Percentiles rank a stretch among this genome's conserved stretches.
Evolutionary conservation across 2,888 invertebrate genomes (phyloP).

Genomic region (Luperina testacea): DNA sequence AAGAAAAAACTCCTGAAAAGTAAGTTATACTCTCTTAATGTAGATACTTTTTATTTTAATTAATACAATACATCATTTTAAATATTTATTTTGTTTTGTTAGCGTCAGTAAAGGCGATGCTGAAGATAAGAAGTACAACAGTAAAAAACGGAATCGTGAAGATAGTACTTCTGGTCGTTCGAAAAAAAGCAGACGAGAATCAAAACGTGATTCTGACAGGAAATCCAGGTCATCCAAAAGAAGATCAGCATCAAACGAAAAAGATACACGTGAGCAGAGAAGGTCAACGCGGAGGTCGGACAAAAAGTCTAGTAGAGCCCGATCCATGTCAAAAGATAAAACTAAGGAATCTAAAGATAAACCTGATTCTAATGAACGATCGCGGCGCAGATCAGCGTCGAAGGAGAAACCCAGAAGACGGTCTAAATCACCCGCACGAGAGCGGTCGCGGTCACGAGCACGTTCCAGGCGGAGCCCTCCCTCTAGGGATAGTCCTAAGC

Average conservation of each 20-base stretch:
- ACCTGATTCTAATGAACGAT: constrained; percentile 75
- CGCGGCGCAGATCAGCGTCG: constrained; percentile 78
- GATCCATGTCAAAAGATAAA: constrained; percentile 78
- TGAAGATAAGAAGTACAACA: constrained; percentile 56
- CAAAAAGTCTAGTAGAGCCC: constrained; percentile 73
- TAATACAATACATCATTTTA: not conserved
- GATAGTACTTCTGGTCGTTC: constrained; percentile 71
- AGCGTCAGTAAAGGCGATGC: constrained; percentile 64
- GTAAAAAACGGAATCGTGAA: constrained; percentile 74
- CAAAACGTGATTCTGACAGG: constrained; percentile 79
- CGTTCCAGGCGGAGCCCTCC: constrained; percentile 71
- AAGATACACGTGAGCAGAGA: constrained; percentile 71
- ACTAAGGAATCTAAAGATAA: constrained; percentile 80
- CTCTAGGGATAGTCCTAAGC: constrained; percentile 67
- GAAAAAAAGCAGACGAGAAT: constrained; percentile 79
- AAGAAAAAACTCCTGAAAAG: constrained; percentile 70
- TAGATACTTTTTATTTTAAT: not conserved
- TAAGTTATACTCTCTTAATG: constrained; percentile 57
- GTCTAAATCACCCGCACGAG: constrained; percentile 75
- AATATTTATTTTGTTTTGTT: constrained; percentile 21
- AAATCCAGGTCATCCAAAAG: constrained; percentile 81
- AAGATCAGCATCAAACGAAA: constrained; percentile 79
- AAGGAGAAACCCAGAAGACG: constrained; percentile 76
- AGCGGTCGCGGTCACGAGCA: constrained; percentile 71
- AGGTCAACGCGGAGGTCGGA: constrained; percentile 78